phyloP scores from a whole-genome alignment of 2,797 vertebrate genomes.

The Neopelma chrysocephalum region DNA sequence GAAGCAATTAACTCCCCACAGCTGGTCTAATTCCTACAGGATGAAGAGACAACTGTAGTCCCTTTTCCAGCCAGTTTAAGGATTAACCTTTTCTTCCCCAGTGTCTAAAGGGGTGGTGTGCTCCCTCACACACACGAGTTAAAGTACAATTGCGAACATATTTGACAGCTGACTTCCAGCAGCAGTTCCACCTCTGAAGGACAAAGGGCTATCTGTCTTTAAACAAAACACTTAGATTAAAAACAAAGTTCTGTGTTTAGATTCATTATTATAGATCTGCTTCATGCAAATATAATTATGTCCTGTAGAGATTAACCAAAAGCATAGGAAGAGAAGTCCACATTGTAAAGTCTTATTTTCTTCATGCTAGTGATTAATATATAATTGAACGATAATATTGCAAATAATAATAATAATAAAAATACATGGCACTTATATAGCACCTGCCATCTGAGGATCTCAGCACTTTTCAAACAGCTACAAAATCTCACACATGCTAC shows the following conservation, averaged over 20 bases:
- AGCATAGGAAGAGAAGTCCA: background rate
- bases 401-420: constrained; percentile 29
- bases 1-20: constrained; percentile 53
- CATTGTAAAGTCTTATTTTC: background rate
- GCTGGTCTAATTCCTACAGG: constrained; percentile 32
- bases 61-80: background rate
- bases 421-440: constrained; percentile 48
- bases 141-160: background rate
- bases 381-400: constrained; percentile 1
- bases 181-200: background rate
- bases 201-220: background rate
- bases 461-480: constrained; percentile 44
- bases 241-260: background rate
- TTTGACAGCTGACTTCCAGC: background rate
- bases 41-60: background rate
- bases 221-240: background rate
- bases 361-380: background rate
- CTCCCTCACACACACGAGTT: background rate
- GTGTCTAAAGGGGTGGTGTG: background rate
- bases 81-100: constrained; percentile 8
- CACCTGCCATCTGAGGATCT: constrained; percentile 39
- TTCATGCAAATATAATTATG: background rate
- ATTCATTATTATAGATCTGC: background rate
- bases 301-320: background rate
- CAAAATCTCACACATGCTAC: constrained; percentile 61